These are phyloP conservation scores for Idaea straminata DNA, from an alignment of 2,888 invertebrate genomes.

Conservation along the genomic window DNA sequence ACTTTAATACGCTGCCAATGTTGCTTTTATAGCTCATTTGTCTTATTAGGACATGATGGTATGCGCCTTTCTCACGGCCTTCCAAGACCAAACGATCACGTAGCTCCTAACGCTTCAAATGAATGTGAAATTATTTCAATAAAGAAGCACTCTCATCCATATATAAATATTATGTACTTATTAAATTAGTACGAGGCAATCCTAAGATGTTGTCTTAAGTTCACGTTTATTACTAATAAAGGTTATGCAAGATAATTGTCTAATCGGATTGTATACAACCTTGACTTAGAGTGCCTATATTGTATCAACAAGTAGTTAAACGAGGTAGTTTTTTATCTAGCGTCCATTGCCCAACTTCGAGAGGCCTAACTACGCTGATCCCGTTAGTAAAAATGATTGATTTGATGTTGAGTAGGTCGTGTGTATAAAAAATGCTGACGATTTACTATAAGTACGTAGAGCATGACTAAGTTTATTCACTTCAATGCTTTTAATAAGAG, in stretches of 20 bases:
- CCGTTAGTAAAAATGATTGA: slow-evolving; percentile 24
- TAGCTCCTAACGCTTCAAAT: neutral
- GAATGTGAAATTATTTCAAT: neutral
- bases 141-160: neutral
- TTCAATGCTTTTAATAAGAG: neutral
- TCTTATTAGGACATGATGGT: neutral
- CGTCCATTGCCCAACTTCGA: slow-evolving; percentile 17
- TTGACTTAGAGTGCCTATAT: slow-evolving; percentile 14
- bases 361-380: slow-evolving; percentile 14
- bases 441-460: neutral
- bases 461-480: neutral
- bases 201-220: slow-evolving; percentile 2
- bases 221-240: slow-evolving; percentile 4
- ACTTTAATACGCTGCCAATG: neutral
- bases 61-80: neutral
- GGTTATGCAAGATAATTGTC: slow-evolving; percentile 12
- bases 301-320: neutral
- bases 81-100: neutral
- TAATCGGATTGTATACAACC: slow-evolving; percentile 26
- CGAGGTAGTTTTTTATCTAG: slow-evolving; percentile 19
- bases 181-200: no score
- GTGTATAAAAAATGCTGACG: slow-evolving; percentile 9
- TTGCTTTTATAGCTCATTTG: neutral
- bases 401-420: slow-evolving; percentile 19
- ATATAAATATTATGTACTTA: neutral